A percentile compares a stretch with the other conserved stretches of the same genome.
Conservation (phyloP, 2,113 vertebrate species). For the Uropsilus gracilis region DNA sequence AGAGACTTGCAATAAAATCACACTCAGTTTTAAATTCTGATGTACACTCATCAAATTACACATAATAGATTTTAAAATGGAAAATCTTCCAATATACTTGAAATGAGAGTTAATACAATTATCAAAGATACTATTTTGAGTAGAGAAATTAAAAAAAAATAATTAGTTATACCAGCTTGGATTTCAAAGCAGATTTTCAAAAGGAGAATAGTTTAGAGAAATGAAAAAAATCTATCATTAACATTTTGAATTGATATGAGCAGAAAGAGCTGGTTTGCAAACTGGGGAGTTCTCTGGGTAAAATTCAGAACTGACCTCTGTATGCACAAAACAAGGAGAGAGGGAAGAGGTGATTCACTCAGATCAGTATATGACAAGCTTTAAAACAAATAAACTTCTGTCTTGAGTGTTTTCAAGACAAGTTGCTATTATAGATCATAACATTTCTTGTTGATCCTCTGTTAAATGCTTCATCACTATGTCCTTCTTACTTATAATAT, state of each 20-base stretch:
- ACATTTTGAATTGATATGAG: neutral
- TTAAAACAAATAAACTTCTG: neutral
- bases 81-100: neutral
- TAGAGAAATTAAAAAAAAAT: neutral
- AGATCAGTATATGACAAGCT: neutral
- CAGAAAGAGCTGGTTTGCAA: neutral
- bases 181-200: neutral
- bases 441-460: no score
- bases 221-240: neutral
- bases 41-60: neutral
- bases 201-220: neutral
- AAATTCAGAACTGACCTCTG: neutral
- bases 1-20: neutral
- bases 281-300: neutral
- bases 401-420: no score
- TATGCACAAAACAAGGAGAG: neutral
- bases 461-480: neutral
- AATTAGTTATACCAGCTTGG: neutral
- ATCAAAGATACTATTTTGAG: neutral
- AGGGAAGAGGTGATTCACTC: neutral
- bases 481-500: neutral
- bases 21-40: neutral
- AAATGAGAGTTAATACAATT: neutral
- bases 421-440: neutral
- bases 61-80: neutral